Evolutionary conservation across 2,113 vertebrate species (phyloP).

Genomic region (Perca schrenkii): DNA sequence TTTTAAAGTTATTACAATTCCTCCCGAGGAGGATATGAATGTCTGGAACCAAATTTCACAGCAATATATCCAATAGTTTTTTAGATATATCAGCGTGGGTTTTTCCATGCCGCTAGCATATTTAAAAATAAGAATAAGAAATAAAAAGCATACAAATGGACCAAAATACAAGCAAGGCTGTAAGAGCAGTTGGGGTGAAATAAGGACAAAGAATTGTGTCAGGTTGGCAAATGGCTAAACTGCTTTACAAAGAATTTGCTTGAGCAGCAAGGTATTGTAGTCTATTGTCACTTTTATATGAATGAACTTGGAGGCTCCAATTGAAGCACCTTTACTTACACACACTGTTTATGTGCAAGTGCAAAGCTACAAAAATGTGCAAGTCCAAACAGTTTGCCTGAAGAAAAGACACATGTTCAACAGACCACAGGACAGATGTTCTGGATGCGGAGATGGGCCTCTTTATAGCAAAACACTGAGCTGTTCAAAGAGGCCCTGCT

Average conservation of each 20-base stretch:
- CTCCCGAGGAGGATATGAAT: no score
- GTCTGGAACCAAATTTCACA: no score
- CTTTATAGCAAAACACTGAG: conserved; percentile 66
- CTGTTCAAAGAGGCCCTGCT: conserved; percentile 65
- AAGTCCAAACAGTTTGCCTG: conserved; percentile 39
- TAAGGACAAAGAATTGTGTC: not conserved
- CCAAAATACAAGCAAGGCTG: not conserved
- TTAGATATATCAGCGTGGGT: not conserved
- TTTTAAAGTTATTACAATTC: no score
- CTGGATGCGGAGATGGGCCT: conserved; percentile 58
- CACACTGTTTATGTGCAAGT: conserved; percentile 18
- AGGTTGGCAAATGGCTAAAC: conserved; percentile 6
- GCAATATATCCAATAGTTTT: no score
- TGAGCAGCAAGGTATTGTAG: not conserved
- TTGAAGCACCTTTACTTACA: conserved; percentile 9
- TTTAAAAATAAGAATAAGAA: conserved; percentile 1
- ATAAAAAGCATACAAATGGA: not conserved
- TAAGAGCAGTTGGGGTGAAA: not conserved
- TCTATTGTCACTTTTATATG: conserved; percentile 17
- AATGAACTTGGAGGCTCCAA: conserved; percentile 19
- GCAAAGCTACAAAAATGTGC: conserved; percentile 15
- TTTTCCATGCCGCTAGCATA: not conserved
- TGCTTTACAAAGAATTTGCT: not conserved
- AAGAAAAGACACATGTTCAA: conserved; percentile 64
- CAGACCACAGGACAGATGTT: conserved; percentile 72